Base-by-base conservation (phyloP, 2,113 vertebrate genomes). In the Epinephelus lanceolatus region DNA sequence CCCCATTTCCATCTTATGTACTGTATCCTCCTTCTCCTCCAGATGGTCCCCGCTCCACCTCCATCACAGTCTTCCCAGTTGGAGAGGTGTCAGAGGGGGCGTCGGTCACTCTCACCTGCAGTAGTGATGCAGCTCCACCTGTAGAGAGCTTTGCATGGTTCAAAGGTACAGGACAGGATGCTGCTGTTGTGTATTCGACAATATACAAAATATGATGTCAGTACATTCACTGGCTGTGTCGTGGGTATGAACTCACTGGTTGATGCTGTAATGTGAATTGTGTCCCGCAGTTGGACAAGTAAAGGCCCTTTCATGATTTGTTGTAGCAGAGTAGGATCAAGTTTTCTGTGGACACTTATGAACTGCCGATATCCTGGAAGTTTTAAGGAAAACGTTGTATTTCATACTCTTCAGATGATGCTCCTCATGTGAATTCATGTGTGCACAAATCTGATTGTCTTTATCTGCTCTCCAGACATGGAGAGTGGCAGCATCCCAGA, bases 101-200 rank as follows among this genome's bases (percentile, higher is more conserved):
- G 0, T 93, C 94, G 0, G 93, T 94, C 78, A 95, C 93, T 57
- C 83, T 96, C 71, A 94, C 91, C 63, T 96, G 95, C 93, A 91
- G 75, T 56, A 96, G 94, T 47, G 92, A 94, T 9, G 95, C 92
- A 25, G 92, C 95, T 62, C 95, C 95, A 0, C 93, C 93, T 18
- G 94, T 93, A 10, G 95, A 95, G 91, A 96, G 95, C 89, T 96
- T 88, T 51, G 94, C 93, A 21, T 96, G 95, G 95, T 96, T 95
- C 84, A 94, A 93, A 90, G 93, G 94, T 94, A 80, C 3, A 19
- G 0, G 13, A 57, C 25, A 73, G 19, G 18, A 30, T 17, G 13
- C 45, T 25, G 11, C 18, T 4, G 18, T 15, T 0, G 5, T 33
- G 63, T 27, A 14, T 59, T 56, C 17, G 40, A 30, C 37, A 45